Conservation (phyloP, 2,113 vertebrate genomes). For the Leptobrachium ailaonicum region DNA sequence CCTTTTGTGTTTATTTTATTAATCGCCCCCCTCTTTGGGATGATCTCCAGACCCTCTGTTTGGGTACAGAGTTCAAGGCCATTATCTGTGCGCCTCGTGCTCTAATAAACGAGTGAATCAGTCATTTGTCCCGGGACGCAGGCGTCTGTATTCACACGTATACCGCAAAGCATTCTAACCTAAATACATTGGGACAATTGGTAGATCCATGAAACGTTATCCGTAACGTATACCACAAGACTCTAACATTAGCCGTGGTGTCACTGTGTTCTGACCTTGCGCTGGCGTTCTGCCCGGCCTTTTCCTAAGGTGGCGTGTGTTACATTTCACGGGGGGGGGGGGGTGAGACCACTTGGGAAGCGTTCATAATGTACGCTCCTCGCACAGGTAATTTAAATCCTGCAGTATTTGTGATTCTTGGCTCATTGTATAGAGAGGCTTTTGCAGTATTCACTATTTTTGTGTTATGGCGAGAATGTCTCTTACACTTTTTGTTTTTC, state of each 20-base stretch:
- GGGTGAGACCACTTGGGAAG: slow-evolving; percentile 21
- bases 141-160: slow-evolving; percentile 2
- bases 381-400: slow-evolving; percentile 6
- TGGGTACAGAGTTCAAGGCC: no score
- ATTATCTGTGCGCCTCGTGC: no score
- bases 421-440: no score
- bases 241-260: slow-evolving; percentile 38
- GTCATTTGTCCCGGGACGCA: no score
- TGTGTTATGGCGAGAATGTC: no score
- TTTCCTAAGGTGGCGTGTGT: slow-evolving; percentile 31
- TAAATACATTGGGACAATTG: slow-evolving; percentile 3
- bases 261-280: slow-evolving; percentile 33
- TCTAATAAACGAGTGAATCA: no score
- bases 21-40: no score
- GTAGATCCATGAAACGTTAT: slow-evolving; percentile 29
- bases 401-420: neutral
- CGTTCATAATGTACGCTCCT: slow-evolving; percentile 11
- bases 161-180: neutral
- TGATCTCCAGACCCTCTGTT: no score
- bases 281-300: slow-evolving; percentile 14
- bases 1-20: no score
- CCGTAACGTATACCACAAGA: slow-evolving; percentile 27
- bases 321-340: slow-evolving; percentile 25
- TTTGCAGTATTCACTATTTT: no score
- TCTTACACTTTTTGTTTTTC: no score